Evolutionary conservation across 2,797 vertebrate species (phyloP).

Genomic region (Chaunax sp.): DNA sequence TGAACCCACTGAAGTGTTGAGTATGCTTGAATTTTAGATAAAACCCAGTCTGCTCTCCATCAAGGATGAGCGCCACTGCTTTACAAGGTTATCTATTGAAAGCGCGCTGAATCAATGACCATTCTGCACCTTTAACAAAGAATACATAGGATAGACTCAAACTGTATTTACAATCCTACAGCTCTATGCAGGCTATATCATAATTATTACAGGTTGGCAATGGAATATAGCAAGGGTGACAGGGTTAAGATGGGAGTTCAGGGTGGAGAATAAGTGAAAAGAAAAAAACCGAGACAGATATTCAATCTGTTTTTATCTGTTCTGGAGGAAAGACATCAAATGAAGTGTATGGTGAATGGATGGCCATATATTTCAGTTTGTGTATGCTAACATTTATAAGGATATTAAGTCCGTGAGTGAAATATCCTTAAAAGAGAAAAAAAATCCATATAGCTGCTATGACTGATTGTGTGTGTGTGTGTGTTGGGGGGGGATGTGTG

Average conservation of each 20-base stretch:
- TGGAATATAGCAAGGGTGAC: conserved; percentile 19
- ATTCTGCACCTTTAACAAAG: conserved; percentile 3
- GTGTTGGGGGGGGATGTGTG: conserved; percentile 8
- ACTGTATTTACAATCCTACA: conserved; percentile 11
- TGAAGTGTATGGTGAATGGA: conserved; percentile 72
- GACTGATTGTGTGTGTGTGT: conserved; percentile 40
- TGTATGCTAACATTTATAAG: conserved; percentile 76
- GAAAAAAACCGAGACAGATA: conserved; percentile 47
- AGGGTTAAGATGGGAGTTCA: conserved; percentile 29
- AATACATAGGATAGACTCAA: conserved; percentile 25
- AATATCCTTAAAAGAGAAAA: conserved; percentile 75
- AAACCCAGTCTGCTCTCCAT: background rate
- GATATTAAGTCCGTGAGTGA: conserved; percentile 76
- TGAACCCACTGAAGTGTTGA: background rate
- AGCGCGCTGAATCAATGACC: conserved; percentile 10
- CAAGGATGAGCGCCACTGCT: conserved; percentile 6
- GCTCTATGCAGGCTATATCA: background rate
- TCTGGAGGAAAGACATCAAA: conserved; percentile 55
- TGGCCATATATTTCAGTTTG: conserved; percentile 78
- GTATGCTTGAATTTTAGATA: conserved; percentile 15
- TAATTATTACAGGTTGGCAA: conserved; percentile 29
- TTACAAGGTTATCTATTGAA: conserved; percentile 27
- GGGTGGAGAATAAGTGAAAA: conserved; percentile 16
- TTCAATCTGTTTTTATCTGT: conserved; percentile 66
- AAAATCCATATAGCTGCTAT: conserved; percentile 76